Evolutionary conservation across 53 echinoderm and acorn worm species (phyloP).

Genomic region (Actinopyga echinites): DNA sequence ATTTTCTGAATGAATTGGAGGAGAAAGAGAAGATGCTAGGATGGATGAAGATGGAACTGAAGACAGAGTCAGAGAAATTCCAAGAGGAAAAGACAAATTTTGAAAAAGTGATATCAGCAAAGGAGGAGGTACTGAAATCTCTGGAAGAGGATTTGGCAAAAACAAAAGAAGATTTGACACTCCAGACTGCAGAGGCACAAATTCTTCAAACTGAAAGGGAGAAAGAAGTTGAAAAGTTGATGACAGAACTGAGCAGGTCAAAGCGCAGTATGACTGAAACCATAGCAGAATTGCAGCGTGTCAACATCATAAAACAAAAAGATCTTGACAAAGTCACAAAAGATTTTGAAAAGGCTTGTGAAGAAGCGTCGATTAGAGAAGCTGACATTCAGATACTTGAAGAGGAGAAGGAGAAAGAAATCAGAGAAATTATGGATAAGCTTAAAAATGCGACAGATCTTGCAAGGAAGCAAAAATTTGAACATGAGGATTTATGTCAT

Average conservation of each 20-base stretch:
- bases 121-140: slow-evolving; percentile 20
- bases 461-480: slow-evolving; percentile 25
- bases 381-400: slow-evolving; percentile 41
- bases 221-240: slow-evolving; percentile 1
- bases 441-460: background rate
- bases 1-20: background rate
- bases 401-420: slow-evolving; percentile 43
- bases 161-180: background rate
- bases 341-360: slow-evolving; percentile 24
- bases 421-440: slow-evolving; percentile 11
- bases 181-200: slow-evolving; percentile 5
- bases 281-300: background rate
- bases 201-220: background rate
- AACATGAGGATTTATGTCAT: slow-evolving; percentile 4
- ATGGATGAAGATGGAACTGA: slow-evolving; percentile 24
- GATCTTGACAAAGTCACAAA: background rate
- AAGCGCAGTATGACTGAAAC: background rate
- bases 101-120: background rate
- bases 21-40: slow-evolving; percentile 23
- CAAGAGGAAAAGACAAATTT: background rate
- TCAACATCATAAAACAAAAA: background rate
- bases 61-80: slow-evolving; percentile 27
- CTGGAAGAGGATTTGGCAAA: slow-evolving; percentile 48
- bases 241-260: background rate
- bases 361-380: slow-evolving; percentile 10